phyloP scores from a whole-genome alignment of 2,113 vertebrate species.

The Garra rufa region DNA sequence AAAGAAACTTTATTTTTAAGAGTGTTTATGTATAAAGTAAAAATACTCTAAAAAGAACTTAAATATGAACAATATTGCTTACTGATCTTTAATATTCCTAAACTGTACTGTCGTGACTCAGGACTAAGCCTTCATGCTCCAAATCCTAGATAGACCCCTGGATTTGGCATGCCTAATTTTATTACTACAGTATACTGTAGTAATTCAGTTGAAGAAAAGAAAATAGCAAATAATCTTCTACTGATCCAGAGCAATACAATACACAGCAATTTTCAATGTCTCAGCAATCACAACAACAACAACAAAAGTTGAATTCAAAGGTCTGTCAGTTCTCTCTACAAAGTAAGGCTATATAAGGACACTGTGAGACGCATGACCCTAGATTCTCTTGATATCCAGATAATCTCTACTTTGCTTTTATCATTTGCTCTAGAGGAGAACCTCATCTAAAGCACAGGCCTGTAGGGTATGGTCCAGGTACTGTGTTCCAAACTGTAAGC shows the following conservation, averaged over 20 bases:
- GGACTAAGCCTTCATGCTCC: background rate
- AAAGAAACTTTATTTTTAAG: background rate
- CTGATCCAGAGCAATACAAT: background rate
- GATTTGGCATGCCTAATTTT: background rate
- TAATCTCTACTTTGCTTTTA: constrained; percentile 29
- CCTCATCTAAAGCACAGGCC: background rate
- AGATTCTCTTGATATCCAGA: constrained; percentile 9
- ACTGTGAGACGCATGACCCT: background rate
- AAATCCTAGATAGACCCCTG: too few relatives aligned
- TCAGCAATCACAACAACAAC: background rate
- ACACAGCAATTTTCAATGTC: background rate
- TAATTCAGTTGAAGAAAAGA: background rate
- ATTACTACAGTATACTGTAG: background rate
- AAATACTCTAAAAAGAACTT: background rate
- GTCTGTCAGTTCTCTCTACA: background rate
- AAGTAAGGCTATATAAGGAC: background rate
- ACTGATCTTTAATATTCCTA: background rate
- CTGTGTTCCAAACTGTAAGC: constrained; percentile 8
- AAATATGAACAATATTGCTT: background rate
- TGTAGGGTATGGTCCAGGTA: background rate
- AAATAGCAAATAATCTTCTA: background rate
- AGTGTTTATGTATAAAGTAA: background rate
- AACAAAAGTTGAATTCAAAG: background rate
- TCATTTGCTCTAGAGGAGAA: constrained; percentile 15
- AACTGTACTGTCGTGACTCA: background rate